phyloP scores from a whole-genome alignment of 2,113 vertebrate genomes.

The Gobius niger region DNA sequence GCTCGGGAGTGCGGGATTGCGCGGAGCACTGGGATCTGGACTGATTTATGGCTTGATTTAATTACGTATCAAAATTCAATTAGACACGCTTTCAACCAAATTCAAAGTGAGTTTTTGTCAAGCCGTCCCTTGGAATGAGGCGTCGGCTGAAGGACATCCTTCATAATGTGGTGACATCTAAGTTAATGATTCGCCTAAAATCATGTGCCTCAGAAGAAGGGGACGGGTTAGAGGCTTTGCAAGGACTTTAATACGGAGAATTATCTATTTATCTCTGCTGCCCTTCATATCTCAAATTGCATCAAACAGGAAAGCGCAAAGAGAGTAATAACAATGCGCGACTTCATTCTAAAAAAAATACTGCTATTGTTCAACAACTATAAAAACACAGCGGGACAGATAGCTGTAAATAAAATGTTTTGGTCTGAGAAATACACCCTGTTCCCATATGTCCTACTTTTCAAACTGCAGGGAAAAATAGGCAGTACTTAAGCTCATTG shows the following conservation, averaged over 20 bases:
- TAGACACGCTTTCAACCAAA: conserved; percentile 78
- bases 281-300: conserved; percentile 33
- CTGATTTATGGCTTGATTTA: conserved; percentile 83
- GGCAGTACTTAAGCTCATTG: too few relatives aligned
- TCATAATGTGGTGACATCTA: conserved; percentile 60
- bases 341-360: too few relatives aligned
- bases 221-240: conserved; percentile 10
- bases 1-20: conserved; percentile 76
- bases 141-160: conserved; percentile 70
- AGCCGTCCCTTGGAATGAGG: conserved; percentile 73
- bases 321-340: too few relatives aligned
- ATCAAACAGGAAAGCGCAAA: conserved; percentile 52
- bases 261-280: conserved; percentile 26
- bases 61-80: conserved; percentile 85
- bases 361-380: too few relatives aligned
- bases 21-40: conserved; percentile 76
- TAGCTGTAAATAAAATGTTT: too few relatives aligned
- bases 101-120: conserved; percentile 75
- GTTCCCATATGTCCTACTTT: too few relatives aligned
- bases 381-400: too few relatives aligned
- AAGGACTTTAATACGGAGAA: conserved; percentile 20
- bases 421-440: too few relatives aligned
- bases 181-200: conserved; percentile 63
- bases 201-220: conserved; percentile 23
- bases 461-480: too few relatives aligned